A percentile compares a stretch with the other conserved stretches of the same genome.
phyloP scores from a whole-genome alignment of 1,140 invertebrate species.

The Colletes latitarsis region DNA sequence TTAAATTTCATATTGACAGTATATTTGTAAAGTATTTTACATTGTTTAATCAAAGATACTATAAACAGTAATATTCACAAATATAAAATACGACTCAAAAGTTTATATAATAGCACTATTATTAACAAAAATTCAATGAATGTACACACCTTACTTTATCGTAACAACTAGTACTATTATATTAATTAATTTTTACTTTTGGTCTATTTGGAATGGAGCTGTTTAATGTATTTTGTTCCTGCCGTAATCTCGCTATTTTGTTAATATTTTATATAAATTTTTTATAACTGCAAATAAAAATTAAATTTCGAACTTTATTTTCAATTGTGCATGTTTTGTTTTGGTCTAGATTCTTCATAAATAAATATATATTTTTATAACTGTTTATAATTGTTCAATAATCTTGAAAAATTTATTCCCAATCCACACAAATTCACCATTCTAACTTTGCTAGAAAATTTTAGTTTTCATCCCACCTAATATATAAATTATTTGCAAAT shows the following conservation, averaged over 20 bases:
- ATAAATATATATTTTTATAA: background rate
- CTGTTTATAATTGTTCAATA: too few relatives aligned
- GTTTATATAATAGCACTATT: background rate
- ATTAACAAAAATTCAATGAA: too few relatives aligned
- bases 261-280: conserved; percentile 17
- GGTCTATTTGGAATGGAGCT: background rate
- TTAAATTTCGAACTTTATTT: background rate
- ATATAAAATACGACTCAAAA: background rate
- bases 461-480: conserved; percentile 17
- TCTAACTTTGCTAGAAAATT: background rate
- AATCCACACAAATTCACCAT: background rate
- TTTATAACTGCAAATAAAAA: conserved; percentile 12
- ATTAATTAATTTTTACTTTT: background rate
- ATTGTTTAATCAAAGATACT: background rate
- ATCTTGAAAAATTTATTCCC: background rate
- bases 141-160: too few relatives aligned
- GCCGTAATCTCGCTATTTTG: conserved; percentile 18
- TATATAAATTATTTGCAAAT: too few relatives aligned
- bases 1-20: too few relatives aligned
- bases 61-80: conserved; percentile 2
- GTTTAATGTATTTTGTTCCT: background rate
- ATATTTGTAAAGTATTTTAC: background rate
- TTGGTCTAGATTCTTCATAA: background rate
- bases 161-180: too few relatives aligned
- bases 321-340: background rate